phyloP scores from a whole-genome alignment of 1,140 invertebrate species.

The Bombus fervidus region DNA sequence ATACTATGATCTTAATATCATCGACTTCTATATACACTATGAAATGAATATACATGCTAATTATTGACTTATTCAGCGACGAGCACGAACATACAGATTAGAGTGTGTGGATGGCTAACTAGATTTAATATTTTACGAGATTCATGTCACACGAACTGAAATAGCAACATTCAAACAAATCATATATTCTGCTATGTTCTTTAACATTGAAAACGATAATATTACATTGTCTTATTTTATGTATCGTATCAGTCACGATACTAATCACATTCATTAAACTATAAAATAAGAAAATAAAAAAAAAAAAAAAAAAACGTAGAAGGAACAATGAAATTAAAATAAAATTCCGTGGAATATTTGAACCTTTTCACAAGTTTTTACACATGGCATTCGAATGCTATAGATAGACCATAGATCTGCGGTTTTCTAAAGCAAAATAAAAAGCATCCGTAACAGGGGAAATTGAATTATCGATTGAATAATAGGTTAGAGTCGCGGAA shows the following conservation, averaged over 20 bases:
- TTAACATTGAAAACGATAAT: not conserved
- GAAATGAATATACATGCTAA: not conserved
- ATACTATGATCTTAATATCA: too few species aligned
- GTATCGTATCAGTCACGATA: too few species aligned
- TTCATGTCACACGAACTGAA: not conserved
- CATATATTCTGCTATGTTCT: not conserved
- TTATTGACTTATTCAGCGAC: not conserved
- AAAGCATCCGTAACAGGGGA: not conserved
- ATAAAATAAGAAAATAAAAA: not conserved
- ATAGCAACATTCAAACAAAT: not conserved
- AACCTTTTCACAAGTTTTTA: not conserved
- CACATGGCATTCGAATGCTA: not conserved
- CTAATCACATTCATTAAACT: too few species aligned
- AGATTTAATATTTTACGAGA: not conserved
- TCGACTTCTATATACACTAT: not conserved
- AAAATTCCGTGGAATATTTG: not conserved
- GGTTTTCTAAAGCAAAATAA: not conserved
- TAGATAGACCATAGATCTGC: not conserved
- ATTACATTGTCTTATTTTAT: not conserved
- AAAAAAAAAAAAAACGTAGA: not conserved
- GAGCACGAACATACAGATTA: not conserved
- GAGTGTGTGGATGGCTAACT: too few species aligned
- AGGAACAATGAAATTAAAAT: not conserved
- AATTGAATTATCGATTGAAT: constrained; percentile 15
- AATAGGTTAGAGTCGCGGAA: not conserved